Evolutionary conservation across 2,888 invertebrate species (phyloP), one percentile per base, ranked within the genome.

Genomic region (Amiota minor): DNA sequence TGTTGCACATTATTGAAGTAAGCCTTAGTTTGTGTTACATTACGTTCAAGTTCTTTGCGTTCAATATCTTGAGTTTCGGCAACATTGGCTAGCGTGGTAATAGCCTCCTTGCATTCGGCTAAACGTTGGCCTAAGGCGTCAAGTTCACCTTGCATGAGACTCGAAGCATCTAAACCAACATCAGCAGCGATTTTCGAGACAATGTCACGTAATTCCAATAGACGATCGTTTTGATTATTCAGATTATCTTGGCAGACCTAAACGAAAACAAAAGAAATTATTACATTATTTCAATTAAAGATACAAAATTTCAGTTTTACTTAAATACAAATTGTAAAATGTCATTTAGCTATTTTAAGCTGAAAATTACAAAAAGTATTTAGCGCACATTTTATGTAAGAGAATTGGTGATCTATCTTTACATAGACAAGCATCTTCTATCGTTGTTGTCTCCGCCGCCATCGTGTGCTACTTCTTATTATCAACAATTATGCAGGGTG

Each of bases 151-250:
- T 94, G 94, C 74, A 96, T 91, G 0, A 95, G 92, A 4, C 93
- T 92, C 46, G 94, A 93, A 12, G 92, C 92, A 85, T 93, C 93
- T 78, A 94, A 88, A 14, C 95, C 95, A 11, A 96, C 95, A 86
- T 95, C 95, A 35, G 93, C 92, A 0, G 95, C 95, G 72, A 96
- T 95, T 79, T 94, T 93, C 0, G 94, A 93, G 2, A 95, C 95
- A 74, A 96, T 91, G 16, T 93, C 93, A 3, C 93, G 93, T 35
- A 96, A 91, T 85, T 95, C 94, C 59, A 91, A 91, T 70, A 94
- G 88, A 65, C 92, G 91, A 35, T 93, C 93, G 75, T 94, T 93
- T 80, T 96, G 93, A 46, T 92, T 92, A 77, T 93, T 93, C 88
- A 95, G 92, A 76, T 92, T 92, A 87, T 95, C 94, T 86, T 95